Percentiles rank a stretch among this genome's conserved stretches.
These are phyloP conservation scores for Gobio gobio DNA, from an alignment of 2,113 vertebrate genomes.

Conservation along the genomic window DNA sequence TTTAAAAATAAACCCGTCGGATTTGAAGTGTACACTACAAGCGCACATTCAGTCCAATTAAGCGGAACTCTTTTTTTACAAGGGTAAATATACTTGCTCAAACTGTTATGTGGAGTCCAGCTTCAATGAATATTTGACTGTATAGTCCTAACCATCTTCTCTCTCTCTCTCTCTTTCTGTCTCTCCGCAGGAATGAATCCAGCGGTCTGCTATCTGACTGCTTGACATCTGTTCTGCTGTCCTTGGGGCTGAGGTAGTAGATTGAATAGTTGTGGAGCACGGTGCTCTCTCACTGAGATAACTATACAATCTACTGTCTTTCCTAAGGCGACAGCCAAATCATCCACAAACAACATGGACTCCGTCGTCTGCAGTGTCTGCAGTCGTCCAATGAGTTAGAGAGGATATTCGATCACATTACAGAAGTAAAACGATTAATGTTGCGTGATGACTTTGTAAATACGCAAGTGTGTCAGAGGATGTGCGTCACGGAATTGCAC, in stretches of 20 bases:
- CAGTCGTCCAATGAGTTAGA: not conserved
- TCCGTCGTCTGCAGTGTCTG: not conserved
- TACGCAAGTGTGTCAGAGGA: not conserved
- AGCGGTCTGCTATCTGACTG: slow-evolving; percentile 47
- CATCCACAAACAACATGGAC: slow-evolving; percentile 42
- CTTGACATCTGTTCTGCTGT: slow-evolving; percentile 74
- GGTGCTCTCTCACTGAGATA: slow-evolving; percentile 84
- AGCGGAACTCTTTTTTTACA: not conserved
- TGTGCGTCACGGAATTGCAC: slow-evolving; percentile 32
- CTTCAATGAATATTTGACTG: not conserved
- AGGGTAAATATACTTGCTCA: not conserved
- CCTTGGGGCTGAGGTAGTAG: slow-evolving; percentile 95
- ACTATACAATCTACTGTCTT: slow-evolving; percentile 98
- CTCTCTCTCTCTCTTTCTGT: slow-evolving; percentile 54
- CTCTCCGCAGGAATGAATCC: slow-evolving; percentile 62
- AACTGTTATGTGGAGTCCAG: not conserved
- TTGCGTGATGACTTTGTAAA: not conserved
- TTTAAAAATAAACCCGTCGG: not conserved
- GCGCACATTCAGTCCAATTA: not conserved
- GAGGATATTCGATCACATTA: not conserved
- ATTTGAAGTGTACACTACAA: not conserved
- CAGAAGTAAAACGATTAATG: not conserved
- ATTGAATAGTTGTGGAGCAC: slow-evolving; percentile 94
- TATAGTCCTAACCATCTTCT: slow-evolving; percentile 28
- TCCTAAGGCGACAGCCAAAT: slow-evolving; percentile 88